Conservation (phyloP, 2,113 vertebrate species). For the Acrocephalus arundinaceus region DNA sequence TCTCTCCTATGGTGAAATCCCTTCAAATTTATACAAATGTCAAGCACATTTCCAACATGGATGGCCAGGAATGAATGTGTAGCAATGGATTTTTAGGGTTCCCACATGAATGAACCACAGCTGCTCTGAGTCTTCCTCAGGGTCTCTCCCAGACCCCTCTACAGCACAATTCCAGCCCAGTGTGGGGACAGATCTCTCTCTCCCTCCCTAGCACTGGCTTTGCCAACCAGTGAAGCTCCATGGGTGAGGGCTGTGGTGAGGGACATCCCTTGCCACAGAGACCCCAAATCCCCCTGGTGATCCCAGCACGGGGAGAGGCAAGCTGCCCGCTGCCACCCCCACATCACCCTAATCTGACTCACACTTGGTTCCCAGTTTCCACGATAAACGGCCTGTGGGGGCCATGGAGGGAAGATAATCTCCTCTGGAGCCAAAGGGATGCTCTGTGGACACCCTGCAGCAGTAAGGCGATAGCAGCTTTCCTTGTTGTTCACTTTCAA, state of each 20-base stretch:
- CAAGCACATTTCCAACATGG: rapidly evolving
- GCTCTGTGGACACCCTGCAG: slow-evolving; percentile 29
- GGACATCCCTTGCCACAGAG: background rate
- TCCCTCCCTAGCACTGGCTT: background rate
- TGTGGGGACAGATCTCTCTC: background rate
- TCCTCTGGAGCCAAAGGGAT: background rate
- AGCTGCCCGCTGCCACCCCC: background rate
- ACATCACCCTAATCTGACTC: background rate
- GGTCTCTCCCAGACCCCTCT: background rate
- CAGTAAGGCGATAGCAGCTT: slow-evolving; percentile 20
- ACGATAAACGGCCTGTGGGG: background rate
- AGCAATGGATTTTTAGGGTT: too few relatives aligned
- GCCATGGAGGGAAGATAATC: background rate
- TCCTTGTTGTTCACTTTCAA: slow-evolving; percentile 55
- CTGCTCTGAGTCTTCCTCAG: rapidly evolving
- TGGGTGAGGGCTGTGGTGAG: background rate
- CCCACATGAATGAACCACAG: rapidly evolving
- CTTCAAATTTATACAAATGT: background rate
- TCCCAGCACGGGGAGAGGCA: rapidly evolving
- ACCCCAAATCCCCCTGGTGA: background rate
- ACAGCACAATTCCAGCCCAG: background rate
- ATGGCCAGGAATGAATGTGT: background rate
- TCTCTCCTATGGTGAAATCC: background rate
- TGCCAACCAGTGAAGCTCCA: background rate
- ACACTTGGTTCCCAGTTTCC: background rate